Conservation (phyloP, 2,113 vertebrate genomes). For the Leucoraja erinaceus region DNA sequence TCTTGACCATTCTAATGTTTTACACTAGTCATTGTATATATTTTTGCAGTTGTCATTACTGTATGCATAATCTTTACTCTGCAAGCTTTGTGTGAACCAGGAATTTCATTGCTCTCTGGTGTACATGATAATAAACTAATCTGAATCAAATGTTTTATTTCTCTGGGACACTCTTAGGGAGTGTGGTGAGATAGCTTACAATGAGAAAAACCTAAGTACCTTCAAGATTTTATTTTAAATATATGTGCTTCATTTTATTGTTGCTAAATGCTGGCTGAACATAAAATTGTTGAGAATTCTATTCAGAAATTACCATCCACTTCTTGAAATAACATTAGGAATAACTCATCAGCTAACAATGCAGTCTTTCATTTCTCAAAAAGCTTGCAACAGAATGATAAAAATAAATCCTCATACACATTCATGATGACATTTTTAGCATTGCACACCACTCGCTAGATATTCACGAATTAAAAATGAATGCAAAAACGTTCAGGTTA, state of each 20-base stretch:
- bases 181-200: background rate
- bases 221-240: background rate
- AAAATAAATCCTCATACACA: background rate
- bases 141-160: too few relatives aligned
- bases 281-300: background rate
- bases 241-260: background rate
- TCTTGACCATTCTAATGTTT: too few relatives aligned
- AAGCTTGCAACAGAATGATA: background rate
- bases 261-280: background rate
- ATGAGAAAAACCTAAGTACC: background rate
- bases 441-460: background rate
- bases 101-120: too few relatives aligned
- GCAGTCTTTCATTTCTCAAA: background rate
- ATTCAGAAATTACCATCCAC: background rate
- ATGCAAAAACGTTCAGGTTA: background rate
- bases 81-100: too few relatives aligned
- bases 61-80: too few relatives aligned
- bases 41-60: too few relatives aligned
- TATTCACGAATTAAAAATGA: constrained; percentile 21
- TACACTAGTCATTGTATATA: too few relatives aligned
- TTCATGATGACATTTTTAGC: constrained; percentile 8
- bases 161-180: background rate
- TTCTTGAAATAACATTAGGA: background rate
- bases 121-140: too few relatives aligned
- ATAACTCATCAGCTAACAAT: background rate